Conservation (phyloP, 1,140 invertebrate species). For the Teleopsis dalmanni region DNA sequence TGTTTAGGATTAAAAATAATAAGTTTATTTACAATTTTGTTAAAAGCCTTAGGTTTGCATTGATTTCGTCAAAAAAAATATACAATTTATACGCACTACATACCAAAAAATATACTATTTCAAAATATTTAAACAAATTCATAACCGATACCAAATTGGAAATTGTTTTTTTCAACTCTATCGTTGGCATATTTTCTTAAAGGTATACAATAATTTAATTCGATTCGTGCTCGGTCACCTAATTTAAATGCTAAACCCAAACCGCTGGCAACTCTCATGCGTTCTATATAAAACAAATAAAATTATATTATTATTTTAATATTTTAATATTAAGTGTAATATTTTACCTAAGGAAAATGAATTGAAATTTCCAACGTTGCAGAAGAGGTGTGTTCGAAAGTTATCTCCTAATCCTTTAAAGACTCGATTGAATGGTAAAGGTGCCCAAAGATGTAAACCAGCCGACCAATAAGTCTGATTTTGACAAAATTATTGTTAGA, state of each 20-base stretch:
- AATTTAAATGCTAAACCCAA: conserved; percentile 37
- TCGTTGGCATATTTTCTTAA: conserved; percentile 24
- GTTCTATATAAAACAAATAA: conserved; percentile 19
- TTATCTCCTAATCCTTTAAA: conserved; percentile 37
- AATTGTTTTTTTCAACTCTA: conserved; percentile 24
- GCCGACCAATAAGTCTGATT: conserved; percentile 33
- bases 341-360: conserved; percentile 28
- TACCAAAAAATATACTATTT: background rate
- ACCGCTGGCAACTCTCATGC: conserved; percentile 35
- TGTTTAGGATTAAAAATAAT: background rate
- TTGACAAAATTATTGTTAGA: background rate
- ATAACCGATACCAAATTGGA: conserved; percentile 43
- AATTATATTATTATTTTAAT: background rate
- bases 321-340: background rate
- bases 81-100: too few relatives aligned
- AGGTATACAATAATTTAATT: conserved; percentile 41
- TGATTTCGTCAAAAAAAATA: too few relatives aligned
- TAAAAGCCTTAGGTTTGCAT: background rate
- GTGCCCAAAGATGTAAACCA: conserved; percentile 38
- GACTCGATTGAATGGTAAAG: conserved; percentile 33
- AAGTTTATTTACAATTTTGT: background rate
- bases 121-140: conserved; percentile 32
- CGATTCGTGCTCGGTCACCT: conserved; percentile 40
- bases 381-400: conserved; percentile 42
- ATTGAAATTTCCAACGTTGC: conserved; percentile 40